phyloP scores from a whole-genome alignment of 2,113 vertebrate species.

The Tetraodon nigroviridis region DNA sequence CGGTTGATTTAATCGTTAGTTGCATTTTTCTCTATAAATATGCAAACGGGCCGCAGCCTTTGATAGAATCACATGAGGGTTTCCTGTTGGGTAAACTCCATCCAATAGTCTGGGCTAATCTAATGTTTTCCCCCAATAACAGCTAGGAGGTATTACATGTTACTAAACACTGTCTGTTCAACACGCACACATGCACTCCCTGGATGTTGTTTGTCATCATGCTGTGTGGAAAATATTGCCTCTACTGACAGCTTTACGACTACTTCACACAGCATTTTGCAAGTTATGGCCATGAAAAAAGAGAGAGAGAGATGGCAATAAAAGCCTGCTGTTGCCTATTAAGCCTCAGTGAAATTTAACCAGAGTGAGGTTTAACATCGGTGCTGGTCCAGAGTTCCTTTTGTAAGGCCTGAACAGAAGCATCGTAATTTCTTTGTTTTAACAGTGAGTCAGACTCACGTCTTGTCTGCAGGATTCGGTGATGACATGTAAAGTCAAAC shows the following conservation, averaged over 20 bases:
- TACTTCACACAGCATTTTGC: slow-evolving; percentile 53
- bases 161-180: slow-evolving; percentile 38
- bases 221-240: slow-evolving; percentile 56
- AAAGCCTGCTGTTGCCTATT: slow-evolving; percentile 58
- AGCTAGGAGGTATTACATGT: slow-evolving; percentile 21
- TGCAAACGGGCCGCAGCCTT: too few species aligned
- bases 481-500: slow-evolving; percentile 2
- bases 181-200: slow-evolving; percentile 46
- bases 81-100: too few species aligned
- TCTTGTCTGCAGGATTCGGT: slow-evolving; percentile 2
- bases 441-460: slow-evolving; percentile 15
- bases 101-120: too few species aligned
- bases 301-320: slow-evolving; percentile 48
- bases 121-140: neutral
- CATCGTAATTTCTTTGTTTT: slow-evolving; percentile 19
- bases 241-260: slow-evolving; percentile 61
- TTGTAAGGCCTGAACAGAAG: slow-evolving; percentile 28
- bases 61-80: too few species aligned
- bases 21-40: too few species aligned
- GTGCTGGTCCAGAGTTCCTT: slow-evolving; percentile 25
- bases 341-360: slow-evolving; percentile 48
- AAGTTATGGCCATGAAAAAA: slow-evolving; percentile 44
- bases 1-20: too few species aligned
- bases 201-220: slow-evolving; percentile 54
- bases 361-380: slow-evolving; percentile 50